Conservation (phyloP, 2,888 invertebrate genomes). For the Folsomia manolachei region DNA sequence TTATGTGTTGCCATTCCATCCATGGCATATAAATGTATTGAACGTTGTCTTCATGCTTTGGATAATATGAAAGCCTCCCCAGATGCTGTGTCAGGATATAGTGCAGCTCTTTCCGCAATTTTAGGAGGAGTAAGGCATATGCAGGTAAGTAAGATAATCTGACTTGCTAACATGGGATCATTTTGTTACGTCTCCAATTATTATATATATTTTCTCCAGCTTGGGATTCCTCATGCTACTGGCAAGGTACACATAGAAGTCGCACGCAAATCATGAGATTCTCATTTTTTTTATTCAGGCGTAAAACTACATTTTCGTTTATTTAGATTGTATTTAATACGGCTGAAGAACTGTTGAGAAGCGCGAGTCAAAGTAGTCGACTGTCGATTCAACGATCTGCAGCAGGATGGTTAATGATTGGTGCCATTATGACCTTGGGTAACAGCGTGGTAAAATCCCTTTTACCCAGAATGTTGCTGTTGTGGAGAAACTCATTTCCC, state of each 20-base stretch:
- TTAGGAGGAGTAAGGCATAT: conserved; percentile 86
- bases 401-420: conserved; percentile 96
- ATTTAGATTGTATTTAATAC: conserved; percentile 82
- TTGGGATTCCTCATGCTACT: conserved; percentile 94
- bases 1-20: conserved; percentile 91
- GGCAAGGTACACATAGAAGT: conserved; percentile 68
- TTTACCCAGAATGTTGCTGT: conserved; percentile 83
- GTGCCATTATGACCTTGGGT: conserved; percentile 89
- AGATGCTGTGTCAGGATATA: conserved; percentile 83
- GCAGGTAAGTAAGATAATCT: too few relatives aligned
- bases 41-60: conserved; percentile 72
- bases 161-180: too few relatives aligned
- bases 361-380: conserved; percentile 94
- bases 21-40: conserved; percentile 57
- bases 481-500: conserved; percentile 98
- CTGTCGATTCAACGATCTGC: conserved; percentile 91
- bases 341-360: conserved; percentile 91
- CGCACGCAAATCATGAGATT: too few relatives aligned
- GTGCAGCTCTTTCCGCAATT: conserved; percentile 88
- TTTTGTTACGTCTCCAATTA: too few relatives aligned
- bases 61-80: conserved; percentile 86
- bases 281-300: too few relatives aligned
- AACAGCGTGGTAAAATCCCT: conserved; percentile 77
- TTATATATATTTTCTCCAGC: too few relatives aligned
- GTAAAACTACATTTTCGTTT: too few relatives aligned